A percentile compares a stretch with the other conserved stretches of the same genome.
These are phyloP conservation scores for Diuraphis noxia DNA, from an alignment of 1,140 invertebrate genomes.

Conservation along the genomic window DNA sequence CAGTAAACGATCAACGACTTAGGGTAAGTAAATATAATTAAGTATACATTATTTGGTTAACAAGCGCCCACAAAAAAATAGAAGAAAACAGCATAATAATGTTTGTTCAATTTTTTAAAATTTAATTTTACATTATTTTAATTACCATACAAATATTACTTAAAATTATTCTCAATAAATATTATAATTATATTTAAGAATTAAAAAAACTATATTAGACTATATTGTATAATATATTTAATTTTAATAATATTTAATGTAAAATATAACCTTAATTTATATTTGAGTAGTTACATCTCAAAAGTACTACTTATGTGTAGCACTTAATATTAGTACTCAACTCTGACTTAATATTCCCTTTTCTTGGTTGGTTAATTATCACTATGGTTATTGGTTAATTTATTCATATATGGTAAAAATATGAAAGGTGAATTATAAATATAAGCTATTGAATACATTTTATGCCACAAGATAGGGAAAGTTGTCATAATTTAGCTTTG, in stretches of 20 bases:
- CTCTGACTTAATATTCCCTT: conserved; percentile 7
- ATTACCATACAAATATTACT: conserved; percentile 29
- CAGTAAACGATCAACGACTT: conserved; percentile 82
- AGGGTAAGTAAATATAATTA: conserved; percentile 71
- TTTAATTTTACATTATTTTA: conserved; percentile 11
- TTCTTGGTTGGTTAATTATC: conserved; percentile 33
- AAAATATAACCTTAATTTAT: conserved; percentile 12
- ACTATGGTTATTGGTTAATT: conserved; percentile 15
- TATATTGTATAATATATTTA: conserved; percentile 5
- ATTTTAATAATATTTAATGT: conserved; percentile 6
- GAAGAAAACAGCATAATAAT: background rate
- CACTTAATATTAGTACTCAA: background rate
- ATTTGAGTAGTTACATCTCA: conserved; percentile 8
- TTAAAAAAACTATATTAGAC: conserved; percentile 9
- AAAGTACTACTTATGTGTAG: conserved; percentile 8
- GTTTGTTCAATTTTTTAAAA: conserved; percentile 22
- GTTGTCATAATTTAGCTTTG: conserved; percentile 36
- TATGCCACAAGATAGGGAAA: conserved; percentile 11
- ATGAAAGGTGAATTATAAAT: background rate
- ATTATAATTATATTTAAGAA: conserved; percentile 3
- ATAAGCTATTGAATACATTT: conserved; percentile 3
- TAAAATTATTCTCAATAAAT: background rate
- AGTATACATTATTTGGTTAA: background rate
- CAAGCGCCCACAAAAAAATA: background rate
- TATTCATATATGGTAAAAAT: conserved; percentile 18